Evolutionary conservation across 1,140 invertebrate species (phyloP), one percentile per base, ranked within the genome.

Genomic region (Formica selysi): DNA sequence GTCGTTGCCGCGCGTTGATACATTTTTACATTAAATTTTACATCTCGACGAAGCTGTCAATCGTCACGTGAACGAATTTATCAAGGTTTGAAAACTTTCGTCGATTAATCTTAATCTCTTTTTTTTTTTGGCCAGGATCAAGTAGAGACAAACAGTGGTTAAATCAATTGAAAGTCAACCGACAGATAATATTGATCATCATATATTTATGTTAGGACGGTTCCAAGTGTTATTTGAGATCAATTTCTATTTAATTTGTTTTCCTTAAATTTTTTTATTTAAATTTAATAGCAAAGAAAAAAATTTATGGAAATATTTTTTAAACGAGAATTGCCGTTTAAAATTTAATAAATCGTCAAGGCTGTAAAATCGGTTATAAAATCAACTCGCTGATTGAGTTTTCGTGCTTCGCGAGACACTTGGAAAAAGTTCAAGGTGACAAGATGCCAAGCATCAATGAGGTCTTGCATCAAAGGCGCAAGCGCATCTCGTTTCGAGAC

Each of bases 381-480:
- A 29, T 48, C 3, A 11, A 48, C 13, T 16, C 13, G 44, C 13
- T 16, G 22, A 0, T 22, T 22, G 44, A 48, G 38, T 22, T 62
- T 44, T 62, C 26, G 57, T n/a, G 29, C 74, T 36, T 22, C 26
- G 22, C 48, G 32, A 61, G 16, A 7, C 19, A 41, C 7, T 68
- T 41, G 38, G 41, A 38, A 57, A 74, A 62, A 62, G 68, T 71
- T 81, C 79, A 81, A 81, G 79, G 79, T 83, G 26, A 83, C 22
- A 13, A 44, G 19, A 8, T 11, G 19, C 8, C 68, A 26, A 38
- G 73, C 29, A n/a, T 74, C 38, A 57, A 48, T 32, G 26, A 44
- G 54, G 7, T 61, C 11, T 61, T 11, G 48, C 48, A 16, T 48
- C 62, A 36, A 79, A 59, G 41, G 79, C 85, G 88, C 78, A 70